Base-by-base conservation (phyloP, 2,113 vertebrate species). In the Ariopsis seemanni region DNA sequence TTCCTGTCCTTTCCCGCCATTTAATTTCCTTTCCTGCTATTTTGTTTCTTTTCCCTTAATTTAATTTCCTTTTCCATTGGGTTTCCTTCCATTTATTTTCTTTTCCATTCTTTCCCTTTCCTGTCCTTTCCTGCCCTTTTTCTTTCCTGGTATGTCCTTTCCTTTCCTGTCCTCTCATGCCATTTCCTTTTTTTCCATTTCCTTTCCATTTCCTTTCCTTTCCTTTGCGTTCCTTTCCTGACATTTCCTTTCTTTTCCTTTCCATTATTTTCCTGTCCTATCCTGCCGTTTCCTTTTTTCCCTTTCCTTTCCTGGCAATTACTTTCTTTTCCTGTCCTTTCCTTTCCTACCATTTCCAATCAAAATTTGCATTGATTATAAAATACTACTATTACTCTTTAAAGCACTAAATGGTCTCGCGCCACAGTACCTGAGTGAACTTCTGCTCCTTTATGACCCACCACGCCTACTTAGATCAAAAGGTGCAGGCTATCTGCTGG, bases 181-280 rank as follows among this genome's bases (percentile, higher is more conserved):
- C 15, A 85, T 86, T 82, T 42, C n/a, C 53, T 85, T 42, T 87
- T 34, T n/a, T n/a, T n/a, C n/a, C n/a, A n/a, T n/a, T n/a, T n/a
- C n/a, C n/a, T n/a, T n/a, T n/a, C n/a, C n/a, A n/a, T n/a, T n/a
- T n/a, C 7, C 18, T 8, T 7, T 22, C 7, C 20, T 22, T 62
- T 22, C 18, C 7, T 63, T 1, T 25, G 6, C 0, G 2, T 4
- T 62, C 1, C 7, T 62, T 7, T 20, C 9, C 22, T n/a, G 25
- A 10, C 10, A 2, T 62, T 6, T 22, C 20, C 7, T 22, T 6
- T 22, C 4, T 25, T 63, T 8, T 63, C 7, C 7, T 63, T 25
- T 9, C 15, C 18, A 2, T 8, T 3, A 5, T 14, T 27, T 11
- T 7, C 10, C 10, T 27, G 1, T 67, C 10, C 10, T 67, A 5